A percentile compares a stretch with the other conserved stretches of the same genome.
Evolutionary conservation across 2,113 vertebrate species (phyloP).

Genomic region (Notiomystis cincta): DNA sequence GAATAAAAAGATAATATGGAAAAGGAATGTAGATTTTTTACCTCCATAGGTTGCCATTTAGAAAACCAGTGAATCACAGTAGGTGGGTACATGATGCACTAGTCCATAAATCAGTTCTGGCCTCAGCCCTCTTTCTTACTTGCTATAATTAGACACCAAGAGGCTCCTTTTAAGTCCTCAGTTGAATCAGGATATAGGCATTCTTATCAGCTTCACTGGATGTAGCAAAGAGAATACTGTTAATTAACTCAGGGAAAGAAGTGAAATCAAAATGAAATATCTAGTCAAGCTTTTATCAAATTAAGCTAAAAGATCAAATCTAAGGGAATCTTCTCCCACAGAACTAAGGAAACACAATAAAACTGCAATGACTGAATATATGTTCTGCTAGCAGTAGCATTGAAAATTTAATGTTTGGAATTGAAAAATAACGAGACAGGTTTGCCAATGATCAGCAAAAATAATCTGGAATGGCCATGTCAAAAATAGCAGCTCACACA

Average conservation of each 20-base stretch:
- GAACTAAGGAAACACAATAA: background rate
- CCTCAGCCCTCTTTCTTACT: background rate
- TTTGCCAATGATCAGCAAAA: background rate
- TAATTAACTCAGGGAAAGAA: slow-evolving; percentile 1
- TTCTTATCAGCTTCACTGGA: background rate
- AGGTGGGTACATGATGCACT: background rate
- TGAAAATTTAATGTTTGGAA: background rate
- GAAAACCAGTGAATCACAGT: background rate
- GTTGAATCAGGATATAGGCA: background rate
- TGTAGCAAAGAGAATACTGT: background rate
- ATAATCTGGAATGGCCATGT: background rate
- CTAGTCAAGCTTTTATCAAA: background rate
- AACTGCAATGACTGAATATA: background rate
- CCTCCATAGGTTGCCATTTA: background rate
- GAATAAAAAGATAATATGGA: background rate
- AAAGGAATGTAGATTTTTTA: background rate
- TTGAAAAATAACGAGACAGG: background rate
- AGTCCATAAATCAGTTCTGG: slow-evolving; percentile 1
- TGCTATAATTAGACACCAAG: background rate
- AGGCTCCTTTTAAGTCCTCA: background rate
- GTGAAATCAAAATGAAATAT: background rate
- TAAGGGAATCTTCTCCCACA: background rate
- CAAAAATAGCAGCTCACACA: background rate
- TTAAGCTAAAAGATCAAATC: background rate
- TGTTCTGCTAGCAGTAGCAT: background rate